Conservation (phyloP, 2,797 vertebrate genomes). For the Tapera naevia region DNA sequence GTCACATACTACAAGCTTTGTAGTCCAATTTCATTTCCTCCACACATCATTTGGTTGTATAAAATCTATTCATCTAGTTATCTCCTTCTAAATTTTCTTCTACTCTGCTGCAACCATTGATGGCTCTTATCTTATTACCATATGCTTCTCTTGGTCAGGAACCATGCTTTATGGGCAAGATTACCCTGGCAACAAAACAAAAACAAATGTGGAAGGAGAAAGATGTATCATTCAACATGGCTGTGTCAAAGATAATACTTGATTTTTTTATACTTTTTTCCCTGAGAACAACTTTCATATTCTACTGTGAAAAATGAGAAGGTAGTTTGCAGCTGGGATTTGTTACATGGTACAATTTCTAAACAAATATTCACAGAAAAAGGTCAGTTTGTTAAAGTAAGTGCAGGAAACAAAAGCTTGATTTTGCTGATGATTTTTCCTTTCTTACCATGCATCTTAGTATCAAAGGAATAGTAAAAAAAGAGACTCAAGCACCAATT, state of each 20-base stretch:
- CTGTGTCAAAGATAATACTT: background rate
- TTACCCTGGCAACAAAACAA: background rate
- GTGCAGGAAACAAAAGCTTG: background rate
- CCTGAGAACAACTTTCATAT: background rate
- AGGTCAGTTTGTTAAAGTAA: background rate
- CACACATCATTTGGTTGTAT: background rate
- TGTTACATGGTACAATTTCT: background rate
- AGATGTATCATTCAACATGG: background rate
- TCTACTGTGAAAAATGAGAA: background rate
- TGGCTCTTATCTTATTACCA: slow-evolving; percentile 21
- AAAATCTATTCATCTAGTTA: background rate
- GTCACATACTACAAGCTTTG: background rate
- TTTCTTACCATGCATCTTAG: background rate
- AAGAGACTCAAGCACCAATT: background rate
- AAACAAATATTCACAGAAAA: background rate
- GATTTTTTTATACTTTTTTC: background rate
- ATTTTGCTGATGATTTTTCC: background rate
- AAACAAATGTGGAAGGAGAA: background rate
- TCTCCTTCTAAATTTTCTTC: slow-evolving; percentile 18
- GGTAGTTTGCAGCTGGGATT: background rate
- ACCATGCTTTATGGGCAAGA: background rate
- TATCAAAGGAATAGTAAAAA: background rate
- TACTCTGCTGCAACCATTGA: background rate
- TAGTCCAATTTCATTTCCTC: background rate
- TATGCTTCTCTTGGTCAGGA: background rate